Evolutionary conservation across 2,797 vertebrate genomes (phyloP), one percentile per base, ranked within the genome.

Genomic region (Petrocephalus schoutedeni): DNA sequence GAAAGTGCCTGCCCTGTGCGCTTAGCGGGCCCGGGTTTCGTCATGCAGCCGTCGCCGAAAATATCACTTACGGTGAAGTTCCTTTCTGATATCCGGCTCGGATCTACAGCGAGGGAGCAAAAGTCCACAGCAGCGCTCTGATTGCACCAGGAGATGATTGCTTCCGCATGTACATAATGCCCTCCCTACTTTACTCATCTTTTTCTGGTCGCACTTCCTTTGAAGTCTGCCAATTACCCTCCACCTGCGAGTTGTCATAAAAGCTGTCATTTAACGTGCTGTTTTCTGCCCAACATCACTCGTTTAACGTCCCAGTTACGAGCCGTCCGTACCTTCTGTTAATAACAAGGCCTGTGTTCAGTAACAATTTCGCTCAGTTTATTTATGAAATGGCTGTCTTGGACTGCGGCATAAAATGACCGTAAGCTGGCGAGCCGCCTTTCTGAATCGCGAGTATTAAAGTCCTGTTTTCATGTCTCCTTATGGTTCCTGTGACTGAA

Each of bases 171-270:
- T 41, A 9, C 41, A 49, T n/a, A n/a, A 77, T n/a, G 19, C 41
- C 19, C 19, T 77, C 71, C 41, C 28, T 3, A 45, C 71, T 77
- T 77, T n/a, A 19, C 71, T 41, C 71, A 2, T 41, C 19, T 41
- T 77, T 77, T 77, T 77, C 19, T 6, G 16, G 71, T 49, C 7
- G 7, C 71, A 77, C 16, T 7, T 77, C 12, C 71, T 77, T 41
- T 41, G 71, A 77, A 77, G 71, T 49, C 71, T 0, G 16, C 16
- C 41, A 49, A 77, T 77, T 77, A 77, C 41, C 19, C 36, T 77
- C 32, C 36, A 77, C 71, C 71, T 77, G 71, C 36, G n/a, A 49
- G 71, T 77, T 77, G 71, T 77, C 71, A 77, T 77, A 77, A 77
- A 77, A 77, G 9, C 36, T 77, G 36, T 74, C 41, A 9, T 77